These are phyloP conservation scores for Copsychus sechellarum DNA, from an alignment of 2,113 vertebrate genomes.

Conservation along the genomic window DNA sequence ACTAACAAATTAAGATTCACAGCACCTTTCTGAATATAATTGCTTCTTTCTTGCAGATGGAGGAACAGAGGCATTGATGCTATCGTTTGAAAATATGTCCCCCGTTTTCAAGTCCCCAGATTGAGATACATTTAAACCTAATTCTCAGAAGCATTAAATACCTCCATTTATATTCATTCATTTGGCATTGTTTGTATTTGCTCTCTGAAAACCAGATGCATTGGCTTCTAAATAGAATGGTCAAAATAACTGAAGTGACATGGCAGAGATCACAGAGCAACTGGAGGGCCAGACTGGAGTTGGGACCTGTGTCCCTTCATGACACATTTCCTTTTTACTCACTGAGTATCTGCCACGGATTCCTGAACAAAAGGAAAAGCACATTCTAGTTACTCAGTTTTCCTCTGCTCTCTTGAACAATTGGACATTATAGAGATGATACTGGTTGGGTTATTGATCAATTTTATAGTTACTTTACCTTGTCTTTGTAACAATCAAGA, in stretches of 20 bases:
- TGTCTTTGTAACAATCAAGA: neutral
- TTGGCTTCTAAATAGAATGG: neutral
- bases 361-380: neutral
- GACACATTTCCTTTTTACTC: neutral
- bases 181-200: neutral
- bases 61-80: slow-evolving; percentile 25
- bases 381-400: neutral
- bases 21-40: slow-evolving; percentile 22
- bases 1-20: slow-evolving; percentile 36
- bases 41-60: slow-evolving; percentile 25
- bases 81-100: slow-evolving; percentile 9
- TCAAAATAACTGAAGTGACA: neutral
- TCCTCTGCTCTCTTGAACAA: neutral
- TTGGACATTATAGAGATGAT: rapidly evolving
- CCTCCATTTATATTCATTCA: slow-evolving; percentile 13
- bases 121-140: slow-evolving; percentile 3
- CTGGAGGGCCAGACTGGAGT: neutral
- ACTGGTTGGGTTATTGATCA: neutral
- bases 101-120: neutral
- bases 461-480: neutral
- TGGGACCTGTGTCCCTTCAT: neutral
- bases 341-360: neutral
- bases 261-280: neutral
- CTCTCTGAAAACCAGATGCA: neutral
- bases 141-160: slow-evolving; percentile 8